phyloP scores from a whole-genome alignment of 2,888 invertebrate genomes.

The Punctoribates punctum region DNA sequence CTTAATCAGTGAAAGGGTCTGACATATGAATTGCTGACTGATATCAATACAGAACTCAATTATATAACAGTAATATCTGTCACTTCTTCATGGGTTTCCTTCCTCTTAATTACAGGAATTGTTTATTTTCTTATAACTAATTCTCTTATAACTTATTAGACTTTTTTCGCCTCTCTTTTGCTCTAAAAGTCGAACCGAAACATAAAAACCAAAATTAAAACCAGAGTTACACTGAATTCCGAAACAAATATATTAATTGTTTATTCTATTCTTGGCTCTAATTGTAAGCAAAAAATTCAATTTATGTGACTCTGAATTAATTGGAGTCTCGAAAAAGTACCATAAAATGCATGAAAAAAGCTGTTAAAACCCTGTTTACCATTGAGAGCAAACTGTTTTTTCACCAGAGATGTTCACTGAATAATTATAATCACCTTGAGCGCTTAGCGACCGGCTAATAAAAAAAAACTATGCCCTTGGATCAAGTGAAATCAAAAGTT shows the following conservation, averaged over 20 bases:
- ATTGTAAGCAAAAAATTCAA: neutral
- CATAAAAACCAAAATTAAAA: too few relatives aligned
- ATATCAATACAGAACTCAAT: neutral
- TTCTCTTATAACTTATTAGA: too few relatives aligned
- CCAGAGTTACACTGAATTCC: neutral
- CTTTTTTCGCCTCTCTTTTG: too few relatives aligned
- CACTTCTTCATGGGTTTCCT: neutral
- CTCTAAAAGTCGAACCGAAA: too few relatives aligned
- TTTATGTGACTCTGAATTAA: slow-evolving; percentile 18
- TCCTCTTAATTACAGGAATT: neutral
- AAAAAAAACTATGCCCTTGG: too few relatives aligned
- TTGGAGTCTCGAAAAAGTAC: neutral
- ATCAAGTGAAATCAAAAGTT: too few relatives aligned
- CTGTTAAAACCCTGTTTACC: neutral
- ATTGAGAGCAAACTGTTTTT: too few relatives aligned
- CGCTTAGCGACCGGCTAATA: too few relatives aligned
- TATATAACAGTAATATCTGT: neutral
- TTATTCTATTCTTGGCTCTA: neutral
- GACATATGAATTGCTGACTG: neutral
- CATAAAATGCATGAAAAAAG: neutral
- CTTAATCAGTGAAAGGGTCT: neutral
- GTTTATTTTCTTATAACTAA: too few relatives aligned
- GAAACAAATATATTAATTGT: neutral
- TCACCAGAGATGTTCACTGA: too few relatives aligned
- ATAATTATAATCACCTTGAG: too few relatives aligned